These are phyloP conservation scores for Dryoscopus gambensis DNA, from an alignment of 2,113 vertebrate genomes.

Conservation along the genomic window DNA sequence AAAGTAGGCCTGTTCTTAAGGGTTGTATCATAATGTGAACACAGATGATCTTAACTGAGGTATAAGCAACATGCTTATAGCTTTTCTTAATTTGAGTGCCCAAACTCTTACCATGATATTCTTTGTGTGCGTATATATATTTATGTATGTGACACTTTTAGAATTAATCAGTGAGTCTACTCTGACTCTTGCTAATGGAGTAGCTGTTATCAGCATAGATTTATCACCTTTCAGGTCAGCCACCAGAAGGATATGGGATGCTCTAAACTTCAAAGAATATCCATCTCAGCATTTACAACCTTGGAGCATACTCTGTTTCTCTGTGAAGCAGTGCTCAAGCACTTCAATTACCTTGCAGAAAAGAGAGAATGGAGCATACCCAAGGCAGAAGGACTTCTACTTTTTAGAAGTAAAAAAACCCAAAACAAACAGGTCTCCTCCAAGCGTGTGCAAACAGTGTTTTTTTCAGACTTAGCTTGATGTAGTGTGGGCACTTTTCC, in stretches of 20 bases:
- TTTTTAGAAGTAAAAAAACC: not conserved
- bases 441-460: not conserved
- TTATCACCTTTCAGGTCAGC: slow-evolving; percentile 3
- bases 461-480: not conserved
- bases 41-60: not conserved
- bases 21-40: not conserved
- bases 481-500: not conserved
- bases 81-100: not conserved
- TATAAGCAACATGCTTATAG: not conserved
- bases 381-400: not conserved
- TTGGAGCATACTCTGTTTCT: not conserved
- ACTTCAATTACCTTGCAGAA: not conserved
- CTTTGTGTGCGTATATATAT: not conserved
- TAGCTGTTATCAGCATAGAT: slow-evolving; percentile 5
- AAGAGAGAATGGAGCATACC: not conserved
- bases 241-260: not conserved
- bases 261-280: not conserved
- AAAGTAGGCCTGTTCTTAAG: not conserved
- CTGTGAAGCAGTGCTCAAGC: not conserved
- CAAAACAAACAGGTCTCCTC: not conserved
- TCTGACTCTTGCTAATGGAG: not conserved
- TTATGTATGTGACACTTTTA: not conserved
- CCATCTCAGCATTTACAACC: not conserved
- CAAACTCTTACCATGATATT: not conserved
- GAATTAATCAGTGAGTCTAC: not conserved